Evolutionary conservation across 23 tunicate species (phyloP).

Genomic region (Diplosoma virens): DNA sequence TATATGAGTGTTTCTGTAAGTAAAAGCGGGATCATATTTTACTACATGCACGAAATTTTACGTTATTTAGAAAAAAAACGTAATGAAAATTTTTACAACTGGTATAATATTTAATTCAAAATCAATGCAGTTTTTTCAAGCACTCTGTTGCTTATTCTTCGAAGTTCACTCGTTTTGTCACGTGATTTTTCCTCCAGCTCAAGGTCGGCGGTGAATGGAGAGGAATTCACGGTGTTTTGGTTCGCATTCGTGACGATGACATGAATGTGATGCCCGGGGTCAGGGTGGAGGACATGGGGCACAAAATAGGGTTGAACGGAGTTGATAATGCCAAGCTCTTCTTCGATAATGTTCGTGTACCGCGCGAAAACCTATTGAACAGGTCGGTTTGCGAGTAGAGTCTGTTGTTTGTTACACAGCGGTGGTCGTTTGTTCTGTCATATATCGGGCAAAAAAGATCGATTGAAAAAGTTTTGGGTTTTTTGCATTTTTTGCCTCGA

Average conservation of each 20-base stretch:
- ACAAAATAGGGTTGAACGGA: constrained; percentile 93
- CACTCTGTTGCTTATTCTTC: too few relatives aligned
- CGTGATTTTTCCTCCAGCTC: constrained; percentile 25
- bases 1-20: too few relatives aligned
- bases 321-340: constrained; percentile 93
- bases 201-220: constrained; percentile 50
- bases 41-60: too few relatives aligned
- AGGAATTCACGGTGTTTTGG: constrained; percentile 91
- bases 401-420: background rate
- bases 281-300: constrained; percentile 96
- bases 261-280: constrained; percentile 90
- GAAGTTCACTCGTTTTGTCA: background rate
- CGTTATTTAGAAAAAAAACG: too few relatives aligned
- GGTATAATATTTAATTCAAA: too few relatives aligned
- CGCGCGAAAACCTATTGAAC: constrained; percentile 85
- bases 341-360: constrained; percentile 93
- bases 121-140: too few relatives aligned
- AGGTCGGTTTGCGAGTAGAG: constrained; percentile 26
- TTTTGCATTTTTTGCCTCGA: too few relatives aligned
- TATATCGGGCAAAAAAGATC: background rate
- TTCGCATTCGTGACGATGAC: constrained; percentile 87
- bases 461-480: too few relatives aligned
- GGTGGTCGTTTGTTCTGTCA: background rate
- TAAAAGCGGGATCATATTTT: too few relatives aligned
- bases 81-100: too few relatives aligned